Evolutionary conservation across 2,888 invertebrate genomes (phyloP).

Genomic region (Troilus luridus): DNA sequence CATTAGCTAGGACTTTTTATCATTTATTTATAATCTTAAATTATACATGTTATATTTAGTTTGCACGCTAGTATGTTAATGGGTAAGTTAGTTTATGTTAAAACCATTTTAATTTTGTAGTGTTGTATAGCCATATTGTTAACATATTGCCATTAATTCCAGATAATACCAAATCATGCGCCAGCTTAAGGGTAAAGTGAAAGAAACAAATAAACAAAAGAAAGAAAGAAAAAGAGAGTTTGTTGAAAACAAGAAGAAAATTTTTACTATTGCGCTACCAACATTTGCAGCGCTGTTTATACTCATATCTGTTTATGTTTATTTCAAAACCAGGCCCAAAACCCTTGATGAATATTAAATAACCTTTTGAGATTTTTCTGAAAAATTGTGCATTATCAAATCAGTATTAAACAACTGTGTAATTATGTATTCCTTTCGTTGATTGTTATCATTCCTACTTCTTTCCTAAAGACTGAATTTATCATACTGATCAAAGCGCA

Average conservation of each 20-base stretch:
- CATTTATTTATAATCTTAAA: not conserved
- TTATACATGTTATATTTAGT: not conserved
- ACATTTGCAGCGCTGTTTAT: slow-evolving; percentile 79
- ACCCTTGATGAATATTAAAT: slow-evolving; percentile 63
- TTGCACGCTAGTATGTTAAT: not conserved
- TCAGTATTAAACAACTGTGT: slow-evolving; percentile 23
- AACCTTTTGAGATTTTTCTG: not conserved
- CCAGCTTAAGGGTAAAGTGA: slow-evolving; percentile 82
- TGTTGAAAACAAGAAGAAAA: slow-evolving; percentile 81
- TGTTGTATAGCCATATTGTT: not conserved
- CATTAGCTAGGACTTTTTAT: not conserved
- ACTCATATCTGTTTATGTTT: slow-evolving; percentile 82
- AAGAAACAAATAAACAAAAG: slow-evolving; percentile 87
- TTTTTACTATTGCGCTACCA: slow-evolving; percentile 84
- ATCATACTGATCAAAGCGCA: not conserved
- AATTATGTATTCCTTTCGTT: slow-evolving; percentile 1
- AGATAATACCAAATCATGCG: slow-evolving; percentile 74
- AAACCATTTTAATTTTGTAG: not conserved
- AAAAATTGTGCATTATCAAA: not conserved
- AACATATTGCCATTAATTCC: not conserved
- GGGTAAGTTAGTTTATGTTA: not conserved
- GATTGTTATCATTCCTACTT: slow-evolving; percentile 33
- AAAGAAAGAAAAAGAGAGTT: slow-evolving; percentile 89
- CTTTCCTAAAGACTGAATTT: slow-evolving; percentile 49
- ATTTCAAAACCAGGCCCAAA: slow-evolving; percentile 82